Conservation (phyloP, 2,888 invertebrate species). For the Eulithis testata region DNA sequence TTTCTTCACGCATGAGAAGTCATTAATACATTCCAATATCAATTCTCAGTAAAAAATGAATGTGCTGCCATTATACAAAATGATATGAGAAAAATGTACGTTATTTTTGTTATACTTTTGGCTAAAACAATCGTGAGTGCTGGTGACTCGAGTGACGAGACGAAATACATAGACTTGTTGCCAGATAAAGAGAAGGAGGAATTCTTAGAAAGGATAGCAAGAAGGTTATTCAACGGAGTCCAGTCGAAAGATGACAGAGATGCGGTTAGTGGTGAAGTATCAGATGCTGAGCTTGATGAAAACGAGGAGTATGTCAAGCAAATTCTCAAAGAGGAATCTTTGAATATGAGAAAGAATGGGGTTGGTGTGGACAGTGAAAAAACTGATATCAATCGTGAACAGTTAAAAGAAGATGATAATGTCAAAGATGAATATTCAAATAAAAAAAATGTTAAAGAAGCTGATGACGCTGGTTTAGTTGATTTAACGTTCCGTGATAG, state of each 20-base stretch:
- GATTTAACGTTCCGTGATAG: constrained; percentile 22
- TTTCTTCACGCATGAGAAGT: constrained; percentile 38
- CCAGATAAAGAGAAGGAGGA: constrained; percentile 66
- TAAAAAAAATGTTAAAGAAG: neutral
- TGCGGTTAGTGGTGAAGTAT: constrained; percentile 50
- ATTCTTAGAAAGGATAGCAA: constrained; percentile 65
- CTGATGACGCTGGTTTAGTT: constrained; percentile 1
- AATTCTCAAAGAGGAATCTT: constrained; percentile 62
- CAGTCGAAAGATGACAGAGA: constrained; percentile 44
- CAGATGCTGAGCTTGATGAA: constrained; percentile 56
- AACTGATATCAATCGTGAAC: neutral
- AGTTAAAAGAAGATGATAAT: neutral
- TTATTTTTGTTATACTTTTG: constrained; percentile 48
- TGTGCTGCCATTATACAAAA: constrained; percentile 37
- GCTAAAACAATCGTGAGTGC: constrained; percentile 32
- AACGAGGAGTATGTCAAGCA: constrained; percentile 60
- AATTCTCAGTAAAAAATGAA: constrained; percentile 3
- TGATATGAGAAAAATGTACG: constrained; percentile 48
- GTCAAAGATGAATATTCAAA: constrained; percentile 11
- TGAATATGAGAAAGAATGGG: constrained; percentile 44
- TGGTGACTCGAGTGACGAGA: constrained; percentile 51
- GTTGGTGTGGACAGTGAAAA: constrained; percentile 25
- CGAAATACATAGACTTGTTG: constrained; percentile 66
- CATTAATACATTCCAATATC: constrained; percentile 22
- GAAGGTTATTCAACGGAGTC: constrained; percentile 63